These are phyloP conservation scores for Muricea muricata DNA, from an alignment of 92 coral and sea anemone genomes.

Conservation along the genomic window DNA sequence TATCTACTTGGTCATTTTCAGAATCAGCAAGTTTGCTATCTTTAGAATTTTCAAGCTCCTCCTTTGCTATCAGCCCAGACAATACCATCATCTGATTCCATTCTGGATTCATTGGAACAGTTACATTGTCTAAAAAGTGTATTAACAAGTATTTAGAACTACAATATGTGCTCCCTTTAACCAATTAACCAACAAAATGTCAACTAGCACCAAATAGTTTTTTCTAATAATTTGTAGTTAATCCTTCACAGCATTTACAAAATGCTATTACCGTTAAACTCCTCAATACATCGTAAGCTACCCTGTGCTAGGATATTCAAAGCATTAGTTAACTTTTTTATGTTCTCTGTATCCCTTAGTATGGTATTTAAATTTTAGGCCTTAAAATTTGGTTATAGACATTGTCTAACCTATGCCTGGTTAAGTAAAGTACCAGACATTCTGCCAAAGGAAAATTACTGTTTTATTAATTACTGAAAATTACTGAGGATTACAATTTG, in stretches of 20 bases:
- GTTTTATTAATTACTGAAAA: too few species aligned
- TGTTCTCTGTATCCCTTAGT: background rate
- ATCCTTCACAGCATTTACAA: background rate
- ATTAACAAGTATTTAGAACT: background rate
- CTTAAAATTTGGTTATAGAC: background rate
- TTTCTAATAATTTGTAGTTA: background rate
- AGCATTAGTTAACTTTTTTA: background rate
- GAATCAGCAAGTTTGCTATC: slow-evolving; percentile 32
- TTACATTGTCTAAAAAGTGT: background rate
- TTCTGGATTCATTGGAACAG: background rate
- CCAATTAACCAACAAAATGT: background rate
- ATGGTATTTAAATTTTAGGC: background rate
- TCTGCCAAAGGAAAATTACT: too few species aligned
- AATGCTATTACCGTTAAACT: background rate
- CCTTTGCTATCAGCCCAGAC: slow-evolving; percentile 28
- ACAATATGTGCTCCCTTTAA: background rate
- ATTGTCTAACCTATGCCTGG: too few species aligned
- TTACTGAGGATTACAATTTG: too few species aligned
- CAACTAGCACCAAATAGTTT: background rate
- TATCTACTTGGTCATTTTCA: background rate
- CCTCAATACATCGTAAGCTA: background rate
- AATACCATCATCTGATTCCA: slow-evolving; percentile 38
- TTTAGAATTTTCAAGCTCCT: slow-evolving; percentile 26
- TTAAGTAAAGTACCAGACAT: too few species aligned
- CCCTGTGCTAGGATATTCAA: background rate